Evolutionary conservation across 2,888 invertebrate species (phyloP).

Genomic region (Drosophila bunnanda): DNA sequence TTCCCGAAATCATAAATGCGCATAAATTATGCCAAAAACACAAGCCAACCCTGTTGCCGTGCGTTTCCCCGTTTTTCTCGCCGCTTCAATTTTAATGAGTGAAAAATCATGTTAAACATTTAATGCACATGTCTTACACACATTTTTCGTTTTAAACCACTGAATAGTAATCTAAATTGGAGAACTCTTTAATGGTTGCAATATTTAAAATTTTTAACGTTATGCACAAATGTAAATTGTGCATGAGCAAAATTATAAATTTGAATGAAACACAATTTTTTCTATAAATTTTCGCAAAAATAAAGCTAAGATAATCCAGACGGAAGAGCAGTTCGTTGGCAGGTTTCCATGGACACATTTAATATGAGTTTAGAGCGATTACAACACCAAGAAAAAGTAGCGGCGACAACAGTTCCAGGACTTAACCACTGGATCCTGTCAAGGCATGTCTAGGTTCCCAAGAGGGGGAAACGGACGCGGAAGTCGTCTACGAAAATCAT

Average conservation of each 20-base stretch:
- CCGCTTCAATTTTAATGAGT: constrained; percentile 66
- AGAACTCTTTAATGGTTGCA: not conserved
- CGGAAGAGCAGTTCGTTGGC: constrained; percentile 43
- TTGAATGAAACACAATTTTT: too few relatives aligned
- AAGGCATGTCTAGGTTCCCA: constrained; percentile 42
- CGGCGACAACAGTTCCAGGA: constrained; percentile 23
- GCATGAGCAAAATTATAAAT: not conserved
- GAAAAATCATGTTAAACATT: constrained; percentile 79
- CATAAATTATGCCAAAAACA: constrained; percentile 80
- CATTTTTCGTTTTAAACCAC: constrained; percentile 8
- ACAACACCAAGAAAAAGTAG: constrained; percentile 5
- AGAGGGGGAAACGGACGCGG: constrained; percentile 16
- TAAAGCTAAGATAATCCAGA: constrained; percentile 18
- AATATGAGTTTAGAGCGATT: constrained; percentile 52
- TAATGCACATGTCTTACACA: constrained; percentile 67
- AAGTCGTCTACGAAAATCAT: constrained; percentile 47
- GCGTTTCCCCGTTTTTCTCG: constrained; percentile 33
- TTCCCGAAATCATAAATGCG: constrained; percentile 44
- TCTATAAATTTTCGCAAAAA: not conserved
- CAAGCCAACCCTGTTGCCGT: constrained; percentile 62
- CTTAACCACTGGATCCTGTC: constrained; percentile 45
- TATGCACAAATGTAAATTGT: too few relatives aligned
- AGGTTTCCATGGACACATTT: constrained; percentile 81
- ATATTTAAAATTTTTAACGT: too few relatives aligned
- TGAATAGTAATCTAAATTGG: not conserved